Evolutionary conservation across 2,797 vertebrate genomes (phyloP).

Genomic region (Brotula barbata): DNA sequence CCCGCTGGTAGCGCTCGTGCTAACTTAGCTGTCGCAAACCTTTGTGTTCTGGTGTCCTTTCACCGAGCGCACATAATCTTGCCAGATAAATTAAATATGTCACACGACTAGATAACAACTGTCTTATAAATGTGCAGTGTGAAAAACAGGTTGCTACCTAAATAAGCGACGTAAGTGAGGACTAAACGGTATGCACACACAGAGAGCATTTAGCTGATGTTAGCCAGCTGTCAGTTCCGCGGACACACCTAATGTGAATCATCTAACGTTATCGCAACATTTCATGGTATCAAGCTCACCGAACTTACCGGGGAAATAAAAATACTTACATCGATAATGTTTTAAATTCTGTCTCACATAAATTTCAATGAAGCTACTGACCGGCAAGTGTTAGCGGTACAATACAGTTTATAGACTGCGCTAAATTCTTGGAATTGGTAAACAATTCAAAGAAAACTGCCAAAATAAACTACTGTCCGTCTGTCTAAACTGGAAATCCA

Average conservation of each 20-base stretch:
- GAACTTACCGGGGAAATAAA: no score
- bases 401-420: neutral
- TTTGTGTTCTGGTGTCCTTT: conserved; percentile 53
- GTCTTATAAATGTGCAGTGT: fast-evolving
- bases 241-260: conserved; percentile 66
- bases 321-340: no score
- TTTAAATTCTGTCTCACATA: no score
- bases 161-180: fast-evolving
- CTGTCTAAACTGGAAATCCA: no score
- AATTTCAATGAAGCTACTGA: fast-evolving
- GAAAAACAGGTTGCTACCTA: fast-evolving
- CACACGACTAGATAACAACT: fast-evolving
- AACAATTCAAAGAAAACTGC: neutral
- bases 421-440: neutral
- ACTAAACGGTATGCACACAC: neutral
- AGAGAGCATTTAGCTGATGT: conserved; percentile 20
- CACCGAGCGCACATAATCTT: neutral
- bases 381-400: neutral
- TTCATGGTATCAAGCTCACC: neutral
- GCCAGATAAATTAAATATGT: neutral
- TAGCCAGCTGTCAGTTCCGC: conserved; percentile 41
- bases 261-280: conserved; percentile 38
- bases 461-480: no score
- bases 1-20: conserved; percentile 12
- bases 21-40: conserved; percentile 46